Percentiles rank a stretch among this genome's conserved stretches.
Conservation (phyloP, 1,140 invertebrate species). For the Drosophila triauraria region DNA sequence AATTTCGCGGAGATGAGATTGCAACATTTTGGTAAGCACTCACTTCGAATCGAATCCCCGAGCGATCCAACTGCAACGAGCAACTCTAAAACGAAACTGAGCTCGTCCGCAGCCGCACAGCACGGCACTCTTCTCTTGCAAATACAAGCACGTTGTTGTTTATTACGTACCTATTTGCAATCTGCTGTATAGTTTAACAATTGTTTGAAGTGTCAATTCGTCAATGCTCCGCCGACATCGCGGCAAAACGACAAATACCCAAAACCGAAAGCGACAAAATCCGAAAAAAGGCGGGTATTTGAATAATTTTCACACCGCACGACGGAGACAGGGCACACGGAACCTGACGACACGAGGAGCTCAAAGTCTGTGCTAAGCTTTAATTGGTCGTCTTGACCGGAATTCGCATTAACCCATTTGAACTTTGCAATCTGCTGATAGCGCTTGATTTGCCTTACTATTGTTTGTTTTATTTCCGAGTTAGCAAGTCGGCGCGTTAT, state of each 20-base stretch:
- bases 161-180: slow-evolving; percentile 77
- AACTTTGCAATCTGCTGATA: slow-evolving; percentile 42
- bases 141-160: slow-evolving; percentile 64
- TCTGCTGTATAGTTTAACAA: slow-evolving; percentile 72
- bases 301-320: slow-evolving; percentile 71
- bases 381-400: slow-evolving; percentile 38
- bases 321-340: slow-evolving; percentile 26
- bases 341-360: slow-evolving; percentile 46
- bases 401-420: slow-evolving; percentile 53
- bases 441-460: slow-evolving; percentile 45
- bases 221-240: slow-evolving; percentile 47
- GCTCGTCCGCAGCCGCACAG: slow-evolving; percentile 34
- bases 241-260: slow-evolving; percentile 29
- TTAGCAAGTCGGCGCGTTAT: slow-evolving; percentile 32
- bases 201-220: slow-evolving; percentile 80
- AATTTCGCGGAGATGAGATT: slow-evolving; percentile 7
- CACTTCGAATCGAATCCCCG: slow-evolving; percentile 13
- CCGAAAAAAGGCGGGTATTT: slow-evolving; percentile 57
- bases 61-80: slow-evolving; percentile 57
- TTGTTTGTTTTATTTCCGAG: slow-evolving; percentile 22
- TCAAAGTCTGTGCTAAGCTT: slow-evolving; percentile 35
- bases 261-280: slow-evolving; percentile 37
- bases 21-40: slow-evolving; percentile 20
- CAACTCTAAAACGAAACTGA: slow-evolving; percentile 69
- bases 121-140: slow-evolving; percentile 62